Percentiles rank a stretch among this genome's conserved stretches.
Evolutionary conservation across 2,113 vertebrate genomes (phyloP).

Genomic region (Nerophis lumbriciformis): DNA sequence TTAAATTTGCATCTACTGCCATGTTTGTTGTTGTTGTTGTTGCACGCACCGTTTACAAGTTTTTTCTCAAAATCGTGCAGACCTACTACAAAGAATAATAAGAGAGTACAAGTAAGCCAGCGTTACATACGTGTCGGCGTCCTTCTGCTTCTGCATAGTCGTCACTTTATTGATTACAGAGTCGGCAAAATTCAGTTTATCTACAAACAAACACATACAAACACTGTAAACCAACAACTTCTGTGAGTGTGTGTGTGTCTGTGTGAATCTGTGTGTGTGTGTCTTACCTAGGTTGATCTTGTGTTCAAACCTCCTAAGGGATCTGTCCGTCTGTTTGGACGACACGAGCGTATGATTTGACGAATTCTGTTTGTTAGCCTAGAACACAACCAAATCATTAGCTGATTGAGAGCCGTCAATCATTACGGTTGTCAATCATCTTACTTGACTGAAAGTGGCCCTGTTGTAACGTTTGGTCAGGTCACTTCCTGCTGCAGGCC

Average conservation of each 20-base stretch:
- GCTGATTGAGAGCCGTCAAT: neutral
- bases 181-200: slow-evolving; percentile 61
- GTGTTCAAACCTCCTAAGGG: slow-evolving; percentile 70
- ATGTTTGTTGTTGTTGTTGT: too few species aligned
- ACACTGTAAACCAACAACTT: neutral
- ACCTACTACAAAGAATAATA: too few species aligned
- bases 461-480: slow-evolving; percentile 42
- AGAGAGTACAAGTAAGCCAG: neutral
- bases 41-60: too few species aligned
- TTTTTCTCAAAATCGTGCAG: too few species aligned
- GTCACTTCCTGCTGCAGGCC: slow-evolving; percentile 27
- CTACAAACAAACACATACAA: slow-evolving; percentile 39
- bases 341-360: slow-evolving; percentile 39
- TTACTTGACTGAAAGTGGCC: slow-evolving; percentile 23
- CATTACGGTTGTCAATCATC: neutral
- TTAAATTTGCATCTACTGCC: too few species aligned
- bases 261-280: neutral
- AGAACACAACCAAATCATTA: neutral
- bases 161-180: slow-evolving; percentile 72
- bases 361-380: slow-evolving; percentile 49
- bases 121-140: slow-evolving; percentile 62
- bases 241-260: neutral
- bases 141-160: slow-evolving; percentile 64
- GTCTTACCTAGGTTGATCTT: slow-evolving; percentile 72
- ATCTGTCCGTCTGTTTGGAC: slow-evolving; percentile 64